Conservation (phyloP, 2,888 invertebrate genomes). For the Deroplatys truncata region DNA sequence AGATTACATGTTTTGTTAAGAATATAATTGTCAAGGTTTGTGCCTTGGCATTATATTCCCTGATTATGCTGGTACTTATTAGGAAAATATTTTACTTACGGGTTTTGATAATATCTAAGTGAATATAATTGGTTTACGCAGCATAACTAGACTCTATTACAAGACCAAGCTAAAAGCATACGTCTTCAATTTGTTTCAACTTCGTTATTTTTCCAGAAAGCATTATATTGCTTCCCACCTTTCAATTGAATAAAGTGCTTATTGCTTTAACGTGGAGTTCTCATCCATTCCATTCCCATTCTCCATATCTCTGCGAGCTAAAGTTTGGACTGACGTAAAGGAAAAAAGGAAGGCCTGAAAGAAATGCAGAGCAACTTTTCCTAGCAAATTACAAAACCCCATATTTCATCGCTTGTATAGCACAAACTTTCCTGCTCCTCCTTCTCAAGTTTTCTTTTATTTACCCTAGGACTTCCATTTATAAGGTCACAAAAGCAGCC, state of each 20-base stretch:
- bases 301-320: not conserved
- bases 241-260: not conserved
- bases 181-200: too few species aligned
- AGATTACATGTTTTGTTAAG: too few species aligned
- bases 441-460: not conserved
- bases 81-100: too few species aligned
- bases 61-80: too few species aligned
- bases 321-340: not conserved
- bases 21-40: too few species aligned
- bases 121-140: too few species aligned
- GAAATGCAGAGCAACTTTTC: not conserved
- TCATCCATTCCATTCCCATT: not conserved
- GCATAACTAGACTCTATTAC: too few species aligned
- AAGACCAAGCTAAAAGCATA: too few species aligned
- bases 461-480: not conserved
- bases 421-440: not conserved
- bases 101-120: too few species aligned
- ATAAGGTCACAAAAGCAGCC: slow-evolving; percentile 20
- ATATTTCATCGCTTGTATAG: slow-evolving; percentile 4
- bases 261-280: not conserved
- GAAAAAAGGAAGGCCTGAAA: not conserved
- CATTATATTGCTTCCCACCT: not conserved
- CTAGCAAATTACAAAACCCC: slow-evolving; percentile 17
- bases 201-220: too few species aligned
- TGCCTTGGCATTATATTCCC: too few species aligned